Evolutionary conservation across 2,797 vertebrate species (phyloP).

Genomic region (Rhinella marina): DNA sequence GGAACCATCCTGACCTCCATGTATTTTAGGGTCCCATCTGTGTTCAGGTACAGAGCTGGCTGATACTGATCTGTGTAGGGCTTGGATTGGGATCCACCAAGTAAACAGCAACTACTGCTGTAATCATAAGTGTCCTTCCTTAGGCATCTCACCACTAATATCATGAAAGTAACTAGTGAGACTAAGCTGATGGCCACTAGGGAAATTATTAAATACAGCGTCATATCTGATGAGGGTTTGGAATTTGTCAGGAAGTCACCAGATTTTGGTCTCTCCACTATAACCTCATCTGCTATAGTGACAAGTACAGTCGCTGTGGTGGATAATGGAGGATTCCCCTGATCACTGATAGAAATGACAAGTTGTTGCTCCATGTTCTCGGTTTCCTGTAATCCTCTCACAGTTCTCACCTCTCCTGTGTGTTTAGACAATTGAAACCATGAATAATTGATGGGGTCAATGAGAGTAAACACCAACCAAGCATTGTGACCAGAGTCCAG

Average conservation of each 20-base stretch:
- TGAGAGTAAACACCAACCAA: conserved; percentile 62
- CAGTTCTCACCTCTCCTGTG: conserved; percentile 65
- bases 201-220: conserved; percentile 47
- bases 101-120: conserved; percentile 17
- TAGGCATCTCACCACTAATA: conserved; percentile 43
- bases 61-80: conserved; percentile 49
- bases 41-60: conserved; percentile 62
- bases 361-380: conserved; percentile 62
- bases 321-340: conserved; percentile 76
- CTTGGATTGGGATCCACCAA: conserved; percentile 16
- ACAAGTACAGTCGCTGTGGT: conserved; percentile 73
- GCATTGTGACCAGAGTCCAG: conserved; percentile 69
- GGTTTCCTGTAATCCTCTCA: conserved; percentile 62
- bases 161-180: conserved; percentile 47
- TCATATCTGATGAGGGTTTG: conserved; percentile 48
- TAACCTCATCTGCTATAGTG: conserved; percentile 20
- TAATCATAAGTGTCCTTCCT: conserved; percentile 49
- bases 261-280: conserved; percentile 41
- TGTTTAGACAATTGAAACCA: conserved; percentile 62
- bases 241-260: conserved; percentile 17
- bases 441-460: conserved; percentile 51
- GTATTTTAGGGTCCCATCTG: conserved; percentile 54
- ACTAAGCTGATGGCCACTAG: conserved; percentile 46
- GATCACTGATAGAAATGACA: conserved; percentile 67
- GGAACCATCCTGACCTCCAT: conserved; percentile 58